Percentiles rank a stretch among this genome's conserved stretches.
Conservation (phyloP, 2,888 invertebrate species). For the Acleris cristana region DNA sequence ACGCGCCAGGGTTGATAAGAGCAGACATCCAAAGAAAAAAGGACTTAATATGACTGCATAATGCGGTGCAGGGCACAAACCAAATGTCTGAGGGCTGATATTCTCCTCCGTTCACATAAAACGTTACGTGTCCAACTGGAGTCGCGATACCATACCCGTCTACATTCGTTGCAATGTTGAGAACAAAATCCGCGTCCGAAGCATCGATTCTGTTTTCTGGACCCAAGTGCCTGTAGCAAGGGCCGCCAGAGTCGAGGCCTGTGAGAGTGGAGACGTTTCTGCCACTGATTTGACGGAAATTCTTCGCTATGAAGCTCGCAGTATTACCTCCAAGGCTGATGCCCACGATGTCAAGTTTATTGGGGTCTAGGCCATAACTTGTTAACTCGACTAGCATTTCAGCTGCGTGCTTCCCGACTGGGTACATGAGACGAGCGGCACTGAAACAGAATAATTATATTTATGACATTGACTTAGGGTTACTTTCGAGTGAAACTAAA, state of each 20-base stretch:
- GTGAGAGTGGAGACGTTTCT: conserved; percentile 41
- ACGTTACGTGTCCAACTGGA: conserved; percentile 47
- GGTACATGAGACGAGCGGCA: conserved; percentile 40
- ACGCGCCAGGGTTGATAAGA: conserved; percentile 51
- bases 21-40: conserved; percentile 57
- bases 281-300: conserved; percentile 43
- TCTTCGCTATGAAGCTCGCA: conserved; percentile 47
- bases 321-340: conserved; percentile 48
- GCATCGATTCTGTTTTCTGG: conserved; percentile 43
- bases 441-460: conserved; percentile 50
- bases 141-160: conserved; percentile 45
- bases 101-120: conserved; percentile 56
- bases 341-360: conserved; percentile 43
- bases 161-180: conserved; percentile 43
- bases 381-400: conserved; percentile 55
- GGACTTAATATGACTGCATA: conserved; percentile 57
- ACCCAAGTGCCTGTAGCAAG: conserved; percentile 45
- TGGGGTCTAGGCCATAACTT: conserved; percentile 40
- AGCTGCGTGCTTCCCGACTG: conserved; percentile 42
- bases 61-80: conserved; percentile 51
- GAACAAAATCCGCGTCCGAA: conserved; percentile 47
- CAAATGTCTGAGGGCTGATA: conserved; percentile 56
- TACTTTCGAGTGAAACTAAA: no score
- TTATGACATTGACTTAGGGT: no score
- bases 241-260: conserved; percentile 47